Base-by-base conservation (phyloP, 2,113 vertebrate genomes). In the Nansenia antarctica region DNA sequence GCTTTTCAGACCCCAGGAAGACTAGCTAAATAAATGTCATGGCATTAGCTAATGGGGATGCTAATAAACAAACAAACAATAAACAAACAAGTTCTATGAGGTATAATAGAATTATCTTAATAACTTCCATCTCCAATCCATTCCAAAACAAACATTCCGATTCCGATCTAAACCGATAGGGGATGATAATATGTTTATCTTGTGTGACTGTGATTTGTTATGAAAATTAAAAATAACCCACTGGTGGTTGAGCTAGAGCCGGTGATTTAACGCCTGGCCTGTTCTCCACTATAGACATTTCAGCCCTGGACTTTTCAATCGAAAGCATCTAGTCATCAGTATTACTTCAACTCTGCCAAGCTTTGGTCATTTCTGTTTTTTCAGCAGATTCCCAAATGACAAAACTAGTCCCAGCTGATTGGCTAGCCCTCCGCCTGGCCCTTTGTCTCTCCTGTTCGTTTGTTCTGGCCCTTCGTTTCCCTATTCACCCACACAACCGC, bases 371-470 rank as follows among this genome's bases (percentile, higher is more conserved):
- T 91, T 90, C 69, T 90, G 89, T 90, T 86, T 88, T 86, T 90
- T 92, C 89, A 90, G 89, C 90, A 93, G 86, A 90, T 91, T 91
- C 88, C 83, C 79, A 87, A 86, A 80, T 74, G 73, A 87, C 81
- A 88, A 87, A 89, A 87, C 82, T 70, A 73, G 42, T 62, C 62
- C 15, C 1, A 53, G 57, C 77, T 88, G 88, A 91, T 92, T 90
- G 88, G 86, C 75, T 85, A n/a, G 61, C 34, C 57, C 29, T 37
- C 26, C 11, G 69, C 57, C 62, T 30, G 58, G 73, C 78, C 80
- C 78, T 77, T 89, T 90, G 83, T 89, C 74, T 81, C 45, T 32
- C 24, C 0, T 3, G 35, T 47, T 52, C 37, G 79, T 85, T 83
- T 80, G 85, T 78, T 72, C 73, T 76, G 76, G 71, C 79, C 55